Conservation (phyloP, 2,888 invertebrate species). For the Troglohyphantes excavatus region DNA sequence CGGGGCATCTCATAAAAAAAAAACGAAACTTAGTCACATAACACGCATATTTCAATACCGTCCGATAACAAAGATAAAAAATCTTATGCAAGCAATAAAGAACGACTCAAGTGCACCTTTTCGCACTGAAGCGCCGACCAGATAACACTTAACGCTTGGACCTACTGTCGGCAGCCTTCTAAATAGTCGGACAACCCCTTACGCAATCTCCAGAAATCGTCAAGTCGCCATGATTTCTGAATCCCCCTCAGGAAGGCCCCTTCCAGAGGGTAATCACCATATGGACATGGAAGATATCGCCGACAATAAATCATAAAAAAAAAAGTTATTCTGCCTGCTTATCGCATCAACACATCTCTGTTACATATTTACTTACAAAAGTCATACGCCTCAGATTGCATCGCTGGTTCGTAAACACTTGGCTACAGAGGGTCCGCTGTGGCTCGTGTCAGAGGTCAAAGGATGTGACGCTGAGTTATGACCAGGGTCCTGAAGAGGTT, state of each 20-base stretch:
- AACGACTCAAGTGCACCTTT: not conserved
- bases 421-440: not conserved
- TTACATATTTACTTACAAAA: constrained; percentile 12
- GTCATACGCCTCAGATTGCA: not conserved
- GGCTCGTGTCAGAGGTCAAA: constrained; percentile 11
- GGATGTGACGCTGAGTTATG: constrained; percentile 38
- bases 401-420: constrained; percentile 25
- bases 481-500: constrained; percentile 35
- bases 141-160: constrained; percentile 10
- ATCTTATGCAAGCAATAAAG: constrained; percentile 11
- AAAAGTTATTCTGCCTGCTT: not conserved
- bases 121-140: constrained; percentile 35
- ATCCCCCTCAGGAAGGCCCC: not conserved
- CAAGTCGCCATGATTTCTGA: not conserved
- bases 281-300: not conserved
- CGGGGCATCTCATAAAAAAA: too few species aligned
- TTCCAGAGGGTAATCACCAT: not conserved
- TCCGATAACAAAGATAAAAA: constrained; percentile 11
- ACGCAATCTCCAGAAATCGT: not conserved
- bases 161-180: not conserved
- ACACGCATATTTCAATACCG: not conserved
- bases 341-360: not conserved
- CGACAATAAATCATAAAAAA: not conserved
- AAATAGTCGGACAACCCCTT: not conserved
- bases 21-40: too few species aligned